Conservation (phyloP, 2,888 invertebrate species). For the Ectemnius continuus region DNA sequence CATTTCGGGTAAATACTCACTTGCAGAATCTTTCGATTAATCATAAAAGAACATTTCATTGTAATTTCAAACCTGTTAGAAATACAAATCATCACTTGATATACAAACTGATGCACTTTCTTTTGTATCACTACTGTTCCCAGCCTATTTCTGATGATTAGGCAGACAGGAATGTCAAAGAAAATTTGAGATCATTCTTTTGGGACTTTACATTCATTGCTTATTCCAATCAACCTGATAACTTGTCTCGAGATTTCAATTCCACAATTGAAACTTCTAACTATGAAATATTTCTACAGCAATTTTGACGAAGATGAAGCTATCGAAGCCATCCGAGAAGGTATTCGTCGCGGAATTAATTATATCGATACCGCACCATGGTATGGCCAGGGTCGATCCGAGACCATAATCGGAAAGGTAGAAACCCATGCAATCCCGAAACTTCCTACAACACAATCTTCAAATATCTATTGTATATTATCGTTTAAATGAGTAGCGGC, state of each 20-base stretch:
- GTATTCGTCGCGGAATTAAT: slow-evolving; percentile 90
- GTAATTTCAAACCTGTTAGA: too few species aligned
- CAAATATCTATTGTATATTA: too few species aligned
- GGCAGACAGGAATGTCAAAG: not conserved
- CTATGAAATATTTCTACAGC: slow-evolving; percentile 75
- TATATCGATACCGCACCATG: slow-evolving; percentile 95
- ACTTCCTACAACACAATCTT: too few species aligned
- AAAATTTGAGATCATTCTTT: not conserved
- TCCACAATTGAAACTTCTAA: too few species aligned
- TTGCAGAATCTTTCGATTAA: slow-evolving; percentile 14
- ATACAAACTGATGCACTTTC: too few species aligned
- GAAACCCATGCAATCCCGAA: slow-evolving; percentile 2
- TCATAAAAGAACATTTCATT: not conserved
- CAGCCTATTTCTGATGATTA: too few species aligned
- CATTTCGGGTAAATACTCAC: slow-evolving; percentile 84
- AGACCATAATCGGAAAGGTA: slow-evolving; percentile 89
- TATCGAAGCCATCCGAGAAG: slow-evolving; percentile 84
- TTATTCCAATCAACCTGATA: too few species aligned
- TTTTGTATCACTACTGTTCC: too few species aligned
- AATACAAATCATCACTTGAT: too few species aligned
- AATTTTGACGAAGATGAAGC: slow-evolving; percentile 83
- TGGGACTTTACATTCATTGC: too few species aligned
- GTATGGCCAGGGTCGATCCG: slow-evolving; percentile 94
- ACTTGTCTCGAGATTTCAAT: too few species aligned
- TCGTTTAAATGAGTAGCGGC: not conserved